Evolutionary conservation across 1,140 invertebrate genomes (phyloP).

Genomic region (Coptotermes formosanus): DNA sequence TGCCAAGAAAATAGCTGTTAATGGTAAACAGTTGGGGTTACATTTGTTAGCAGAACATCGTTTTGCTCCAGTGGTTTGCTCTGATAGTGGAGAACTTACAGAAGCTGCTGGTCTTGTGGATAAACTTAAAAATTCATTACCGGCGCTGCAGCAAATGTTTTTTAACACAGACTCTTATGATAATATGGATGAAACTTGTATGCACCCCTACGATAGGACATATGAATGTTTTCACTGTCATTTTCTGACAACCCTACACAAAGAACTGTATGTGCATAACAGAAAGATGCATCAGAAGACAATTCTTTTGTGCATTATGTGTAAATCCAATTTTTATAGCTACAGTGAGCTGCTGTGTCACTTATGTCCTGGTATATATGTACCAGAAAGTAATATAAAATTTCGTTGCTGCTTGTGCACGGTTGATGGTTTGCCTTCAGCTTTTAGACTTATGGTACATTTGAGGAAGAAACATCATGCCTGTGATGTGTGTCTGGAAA

Average conservation of each 20-base stretch:
- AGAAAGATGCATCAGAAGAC: constrained; percentile 80
- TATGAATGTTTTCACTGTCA: constrained; percentile 84
- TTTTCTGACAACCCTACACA: constrained; percentile 69
- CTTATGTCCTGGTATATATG: constrained; percentile 74
- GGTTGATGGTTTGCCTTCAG: constrained; percentile 70
- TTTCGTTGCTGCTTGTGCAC: constrained; percentile 75
- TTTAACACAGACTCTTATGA: constrained; percentile 72
- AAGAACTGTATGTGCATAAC: constrained; percentile 81
- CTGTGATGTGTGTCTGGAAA: constrained; percentile 82
- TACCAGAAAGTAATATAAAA: constrained; percentile 60
- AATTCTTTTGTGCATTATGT: constrained; percentile 78
- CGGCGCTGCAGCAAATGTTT: constrained; percentile 59
- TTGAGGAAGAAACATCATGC: constrained; percentile 75
- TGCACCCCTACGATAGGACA: constrained; percentile 52
- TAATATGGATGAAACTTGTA: constrained; percentile 55
- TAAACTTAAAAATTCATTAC: constrained; percentile 63
- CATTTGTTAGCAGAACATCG: constrained; percentile 76
- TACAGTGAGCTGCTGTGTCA: constrained; percentile 83
- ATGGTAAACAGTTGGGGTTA: constrained; percentile 72
- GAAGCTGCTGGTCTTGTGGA: constrained; percentile 56
- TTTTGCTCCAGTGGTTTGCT: constrained; percentile 62
- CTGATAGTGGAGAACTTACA: constrained; percentile 33
- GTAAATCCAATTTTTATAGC: constrained; percentile 79
- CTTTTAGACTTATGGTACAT: constrained; percentile 83
- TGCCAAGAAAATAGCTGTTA: constrained; percentile 75